These are phyloP conservation scores for Lagopus muta DNA, from an alignment of 2,113 vertebrate genomes.

Conservation along the genomic window DNA sequence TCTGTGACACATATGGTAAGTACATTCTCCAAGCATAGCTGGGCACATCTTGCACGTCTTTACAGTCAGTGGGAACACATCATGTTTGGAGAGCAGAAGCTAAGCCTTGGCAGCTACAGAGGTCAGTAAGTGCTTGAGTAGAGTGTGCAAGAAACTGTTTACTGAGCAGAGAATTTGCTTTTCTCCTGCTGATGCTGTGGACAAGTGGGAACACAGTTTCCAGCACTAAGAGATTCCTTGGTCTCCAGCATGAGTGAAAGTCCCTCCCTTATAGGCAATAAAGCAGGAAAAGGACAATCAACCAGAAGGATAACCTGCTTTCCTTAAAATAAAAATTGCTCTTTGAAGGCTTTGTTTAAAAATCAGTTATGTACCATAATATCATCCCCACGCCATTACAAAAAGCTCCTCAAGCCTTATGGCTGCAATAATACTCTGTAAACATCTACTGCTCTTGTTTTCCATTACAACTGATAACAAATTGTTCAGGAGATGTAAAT, in stretches of 20 bases:
- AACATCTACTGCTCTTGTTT: neutral
- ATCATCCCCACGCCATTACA: neutral
- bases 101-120: neutral
- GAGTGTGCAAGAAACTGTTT: fast-evolving
- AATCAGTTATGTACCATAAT: neutral
- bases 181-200: neutral
- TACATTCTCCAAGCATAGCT: neutral
- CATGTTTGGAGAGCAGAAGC: neutral
- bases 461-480: neutral
- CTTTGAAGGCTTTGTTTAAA: neutral
- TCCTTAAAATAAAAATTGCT: neutral
- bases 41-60: fast-evolving
- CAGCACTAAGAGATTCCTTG: neutral
- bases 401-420: neutral
- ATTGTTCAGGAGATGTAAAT: neutral
- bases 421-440: neutral
- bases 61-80: fast-evolving
- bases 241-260: neutral
- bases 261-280: neutral
- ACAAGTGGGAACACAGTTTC: neutral
- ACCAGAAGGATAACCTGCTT: neutral
- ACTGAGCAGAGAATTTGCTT: neutral
- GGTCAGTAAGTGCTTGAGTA: neutral
- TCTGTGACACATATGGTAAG: neutral
- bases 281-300: neutral